Evolutionary conservation across 2,888 invertebrate genomes (phyloP), one percentile per base, ranked within the genome.

Genomic region (Microctonus aethiopoides): DNA sequence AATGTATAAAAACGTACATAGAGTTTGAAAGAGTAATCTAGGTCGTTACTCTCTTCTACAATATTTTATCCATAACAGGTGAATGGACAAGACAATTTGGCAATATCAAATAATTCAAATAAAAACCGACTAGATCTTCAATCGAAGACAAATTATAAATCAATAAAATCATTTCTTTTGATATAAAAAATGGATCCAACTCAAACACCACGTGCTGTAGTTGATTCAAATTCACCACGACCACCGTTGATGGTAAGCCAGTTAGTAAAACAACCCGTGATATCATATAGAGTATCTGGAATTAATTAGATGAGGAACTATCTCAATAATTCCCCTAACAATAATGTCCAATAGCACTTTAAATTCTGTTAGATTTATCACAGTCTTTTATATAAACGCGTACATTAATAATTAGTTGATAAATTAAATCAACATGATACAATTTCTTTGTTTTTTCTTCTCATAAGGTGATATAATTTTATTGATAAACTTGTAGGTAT

Each of bases 41-140:
- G 36, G 10, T 36, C 36, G 36, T 10, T 36, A 36, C 10, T 36
- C 4, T n/a, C 16, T 20, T 46, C 6, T n/a, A n/a, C 46, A 46
- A 46, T n/a, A 46, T 7, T 46, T 46, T 46, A 46, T 78, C 74
- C 78, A 80, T 81, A 83, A 84, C 84, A 84, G 84, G 83, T 84
- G 80, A 79, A 81, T 76, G 77, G 77, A 72, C 46, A 46, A 16
- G 46, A 46, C 7, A 16, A 65, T 29, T 67, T 57, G 76, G 74
- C 76, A 68, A 65, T 76, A 76, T 72, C 74, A 61, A 57, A 72
- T 72, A 20, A n/a, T n/a, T 16, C 7, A 46, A 66, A 29, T 29
- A 29, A 29, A 72, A 72, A 64, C 72, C 68, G 52, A 69, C 67
- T 77, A 75, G 72, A 46, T 7, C 46, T n/a, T 16, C 16, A 9